phyloP scores from a whole-genome alignment of 2,113 vertebrate species.

The Crotalus tigris region DNA sequence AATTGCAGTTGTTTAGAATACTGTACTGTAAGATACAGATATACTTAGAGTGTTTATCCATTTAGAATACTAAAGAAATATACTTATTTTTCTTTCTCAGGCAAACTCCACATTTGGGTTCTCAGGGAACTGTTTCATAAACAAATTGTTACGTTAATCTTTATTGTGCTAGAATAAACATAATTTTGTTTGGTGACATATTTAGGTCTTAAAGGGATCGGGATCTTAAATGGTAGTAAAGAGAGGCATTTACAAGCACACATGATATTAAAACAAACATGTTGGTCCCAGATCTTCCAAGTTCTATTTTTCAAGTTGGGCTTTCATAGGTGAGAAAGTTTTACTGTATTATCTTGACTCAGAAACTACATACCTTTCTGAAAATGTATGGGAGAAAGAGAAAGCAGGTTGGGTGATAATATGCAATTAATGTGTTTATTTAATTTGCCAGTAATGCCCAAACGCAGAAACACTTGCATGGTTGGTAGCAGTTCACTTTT shows the following conservation, averaged over 20 bases:
- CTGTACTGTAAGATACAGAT: neutral
- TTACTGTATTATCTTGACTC: neutral
- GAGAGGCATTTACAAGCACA: neutral
- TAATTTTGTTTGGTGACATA: neutral
- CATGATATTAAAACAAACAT: neutral
- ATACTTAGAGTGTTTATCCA: neutral
- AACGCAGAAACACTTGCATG: neutral
- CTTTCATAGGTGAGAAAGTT: neutral
- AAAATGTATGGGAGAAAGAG: neutral
- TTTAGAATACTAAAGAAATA: neutral
- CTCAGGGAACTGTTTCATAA: conserved; percentile 49
- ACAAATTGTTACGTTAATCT: neutral
- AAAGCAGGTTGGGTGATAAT: neutral
- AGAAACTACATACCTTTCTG: neutral
- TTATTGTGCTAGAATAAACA: conserved; percentile 44
- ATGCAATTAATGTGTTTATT: neutral
- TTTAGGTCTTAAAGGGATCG: neutral
- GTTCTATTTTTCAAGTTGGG: neutral
- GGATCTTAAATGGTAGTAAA: neutral
- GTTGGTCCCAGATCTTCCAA: neutral
- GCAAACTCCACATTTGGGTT: conserved; percentile 26
- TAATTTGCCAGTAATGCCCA: neutral
- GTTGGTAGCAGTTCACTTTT: neutral
- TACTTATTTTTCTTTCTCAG: neutral
- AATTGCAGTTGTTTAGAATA: neutral